Conservation (phyloP, 1,140 invertebrate species). For the Episyrphus balteatus region DNA sequence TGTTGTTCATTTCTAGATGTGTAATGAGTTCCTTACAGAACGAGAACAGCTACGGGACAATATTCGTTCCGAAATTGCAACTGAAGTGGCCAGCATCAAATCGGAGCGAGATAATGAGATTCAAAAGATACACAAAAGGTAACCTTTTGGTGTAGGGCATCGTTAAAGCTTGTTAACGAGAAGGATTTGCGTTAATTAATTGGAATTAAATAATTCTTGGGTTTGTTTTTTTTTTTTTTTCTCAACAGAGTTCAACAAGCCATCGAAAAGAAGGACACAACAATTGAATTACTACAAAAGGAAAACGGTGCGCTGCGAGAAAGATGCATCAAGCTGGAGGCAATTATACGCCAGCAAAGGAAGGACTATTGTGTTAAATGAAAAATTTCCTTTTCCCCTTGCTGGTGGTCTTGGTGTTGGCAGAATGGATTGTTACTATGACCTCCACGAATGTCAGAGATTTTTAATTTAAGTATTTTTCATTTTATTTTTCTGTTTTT, state of each 20-base stretch:
- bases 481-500: too few relatives aligned
- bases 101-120: slow-evolving; percentile 38
- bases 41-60: slow-evolving; percentile 40
- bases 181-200: background rate
- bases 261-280: slow-evolving; percentile 62
- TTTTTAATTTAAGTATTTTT: too few relatives aligned
- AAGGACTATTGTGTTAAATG: slow-evolving; percentile 51
- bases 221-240: background rate
- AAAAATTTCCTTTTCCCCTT: background rate
- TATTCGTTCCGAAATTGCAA: slow-evolving; percentile 42
- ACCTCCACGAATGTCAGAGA: too few relatives aligned
- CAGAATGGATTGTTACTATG: too few relatives aligned
- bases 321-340: slow-evolving; percentile 61
- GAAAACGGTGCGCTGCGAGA: slow-evolving; percentile 54
- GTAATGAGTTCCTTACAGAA: slow-evolving; percentile 40
- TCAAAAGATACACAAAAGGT: slow-evolving; percentile 37
- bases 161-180: background rate
- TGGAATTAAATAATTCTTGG: too few relatives aligned
- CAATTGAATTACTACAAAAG: slow-evolving; percentile 54
- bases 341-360: slow-evolving; percentile 60
- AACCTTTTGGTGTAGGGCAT: background rate
- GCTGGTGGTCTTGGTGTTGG: too few relatives aligned
- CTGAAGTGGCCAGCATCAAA: slow-evolving; percentile 35
- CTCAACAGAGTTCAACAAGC: slow-evolving; percentile 58
- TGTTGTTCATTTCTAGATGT: slow-evolving; percentile 23